phyloP scores from a whole-genome alignment of 2,888 invertebrate species.

The Eudasyphora cyanicolor region DNA sequence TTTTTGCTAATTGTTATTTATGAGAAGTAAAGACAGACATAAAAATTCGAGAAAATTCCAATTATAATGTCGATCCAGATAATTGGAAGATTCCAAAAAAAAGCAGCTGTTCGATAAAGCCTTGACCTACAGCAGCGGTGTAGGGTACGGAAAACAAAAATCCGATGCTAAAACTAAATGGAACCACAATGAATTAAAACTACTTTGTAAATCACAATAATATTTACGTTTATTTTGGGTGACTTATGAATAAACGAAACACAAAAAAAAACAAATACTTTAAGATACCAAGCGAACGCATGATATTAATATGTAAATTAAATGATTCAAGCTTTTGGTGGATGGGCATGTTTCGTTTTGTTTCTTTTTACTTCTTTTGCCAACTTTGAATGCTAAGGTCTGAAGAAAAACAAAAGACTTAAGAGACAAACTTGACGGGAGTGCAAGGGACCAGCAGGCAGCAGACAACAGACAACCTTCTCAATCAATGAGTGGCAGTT shows the following conservation, averaged over 20 bases:
- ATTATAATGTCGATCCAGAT: neutral
- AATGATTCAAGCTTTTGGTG: conserved; percentile 46
- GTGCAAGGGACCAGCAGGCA: neutral
- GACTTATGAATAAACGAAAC: neutral
- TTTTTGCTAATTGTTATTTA: neutral
- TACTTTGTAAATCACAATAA: too few relatives aligned
- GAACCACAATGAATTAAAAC: neutral
- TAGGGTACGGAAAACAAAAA: conserved; percentile 46
- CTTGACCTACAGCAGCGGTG: conserved; percentile 58
- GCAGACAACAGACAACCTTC: neutral
- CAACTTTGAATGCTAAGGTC: neutral
- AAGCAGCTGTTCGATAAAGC: conserved; percentile 18
- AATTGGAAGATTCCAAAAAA: neutral
- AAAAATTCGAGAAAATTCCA: neutral
- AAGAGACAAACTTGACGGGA: conserved; percentile 32
- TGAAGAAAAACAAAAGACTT: conserved; percentile 53
- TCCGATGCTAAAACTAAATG: neutral
- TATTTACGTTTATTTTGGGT: neutral
- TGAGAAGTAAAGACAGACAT: neutral
- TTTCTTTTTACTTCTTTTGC: too few relatives aligned
- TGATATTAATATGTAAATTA: conserved; percentile 41
- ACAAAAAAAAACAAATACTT: conserved; percentile 11
- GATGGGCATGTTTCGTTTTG: neutral
- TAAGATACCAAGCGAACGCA: neutral
- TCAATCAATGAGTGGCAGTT: too few relatives aligned